These are phyloP conservation scores for Nymphalis urticae DNA, from an alignment of 2,888 invertebrate species.

Conservation along the genomic window DNA sequence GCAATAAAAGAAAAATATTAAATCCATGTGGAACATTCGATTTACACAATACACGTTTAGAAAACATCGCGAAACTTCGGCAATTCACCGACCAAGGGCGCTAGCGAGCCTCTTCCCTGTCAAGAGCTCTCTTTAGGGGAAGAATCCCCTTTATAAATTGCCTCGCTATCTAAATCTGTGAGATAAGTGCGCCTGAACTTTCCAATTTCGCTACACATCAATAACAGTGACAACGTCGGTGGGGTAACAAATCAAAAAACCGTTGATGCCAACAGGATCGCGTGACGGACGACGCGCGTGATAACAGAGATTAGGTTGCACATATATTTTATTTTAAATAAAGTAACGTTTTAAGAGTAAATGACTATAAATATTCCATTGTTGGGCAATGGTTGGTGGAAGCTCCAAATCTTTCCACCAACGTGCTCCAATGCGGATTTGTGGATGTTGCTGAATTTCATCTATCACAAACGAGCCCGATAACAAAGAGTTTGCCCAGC, in stretches of 20 bases:
- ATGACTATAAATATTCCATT: too few relatives aligned
- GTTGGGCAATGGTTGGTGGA: too few relatives aligned
- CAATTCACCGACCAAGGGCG: slow-evolving; percentile 34
- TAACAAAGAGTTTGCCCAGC: too few relatives aligned
- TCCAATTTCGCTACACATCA: slow-evolving; percentile 81
- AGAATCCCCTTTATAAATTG: slow-evolving; percentile 78
- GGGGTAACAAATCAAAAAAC: slow-evolving; percentile 75
- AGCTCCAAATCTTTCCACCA: too few relatives aligned
- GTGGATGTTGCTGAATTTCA: too few relatives aligned
- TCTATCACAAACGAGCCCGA: too few relatives aligned
- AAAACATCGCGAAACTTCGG: slow-evolving; percentile 28
- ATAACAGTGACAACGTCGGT: slow-evolving; percentile 73
- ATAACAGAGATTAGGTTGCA: slow-evolving; percentile 19
- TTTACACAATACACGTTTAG: slow-evolving; percentile 17
- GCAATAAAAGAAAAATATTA: neutral
- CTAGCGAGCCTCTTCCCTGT: slow-evolving; percentile 45
- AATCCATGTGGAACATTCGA: neutral
- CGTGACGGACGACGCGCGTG: slow-evolving; percentile 25
- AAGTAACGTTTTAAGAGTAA: too few relatives aligned
- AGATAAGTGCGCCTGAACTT: slow-evolving; percentile 79
- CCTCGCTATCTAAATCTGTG: slow-evolving; percentile 78
- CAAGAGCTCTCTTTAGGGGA: slow-evolving; percentile 72
- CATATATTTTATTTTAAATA: neutral
- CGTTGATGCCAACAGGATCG: slow-evolving; percentile 52
- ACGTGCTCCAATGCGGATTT: too few relatives aligned